Percentiles rank a stretch among this genome's conserved stretches.
phyloP scores from a whole-genome alignment of 2,797 vertebrate genomes.

The Ambastaia sidthimunki region DNA sequence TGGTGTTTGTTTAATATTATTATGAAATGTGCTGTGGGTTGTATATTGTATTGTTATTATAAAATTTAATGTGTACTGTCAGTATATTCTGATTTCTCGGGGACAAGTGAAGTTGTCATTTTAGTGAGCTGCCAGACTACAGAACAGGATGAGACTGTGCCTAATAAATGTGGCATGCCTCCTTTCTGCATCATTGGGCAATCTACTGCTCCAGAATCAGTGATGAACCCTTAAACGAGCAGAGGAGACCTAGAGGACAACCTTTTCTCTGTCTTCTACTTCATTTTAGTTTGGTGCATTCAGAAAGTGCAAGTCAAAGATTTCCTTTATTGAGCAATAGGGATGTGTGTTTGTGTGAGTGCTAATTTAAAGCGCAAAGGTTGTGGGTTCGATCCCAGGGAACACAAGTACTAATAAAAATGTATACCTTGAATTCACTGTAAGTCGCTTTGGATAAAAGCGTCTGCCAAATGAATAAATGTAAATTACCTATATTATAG shows the following conservation, averaged over 20 bases:
- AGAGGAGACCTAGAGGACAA: constrained; percentile 39
- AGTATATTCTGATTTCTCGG: constrained; percentile 1
- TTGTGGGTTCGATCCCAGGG: no score
- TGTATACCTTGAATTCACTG: no score
- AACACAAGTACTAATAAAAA: no score
- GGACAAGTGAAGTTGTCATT: constrained; percentile 14
- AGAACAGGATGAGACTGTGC: constrained; percentile 57
- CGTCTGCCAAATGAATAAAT: no score
- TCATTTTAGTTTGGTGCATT: constrained; percentile 49
- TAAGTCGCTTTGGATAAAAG: no score
- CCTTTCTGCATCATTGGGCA: constrained; percentile 66
- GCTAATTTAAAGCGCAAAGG: constrained; percentile 58
- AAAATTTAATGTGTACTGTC: constrained; percentile 7
- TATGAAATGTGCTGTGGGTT: background rate
- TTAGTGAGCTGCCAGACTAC: constrained; percentile 41
- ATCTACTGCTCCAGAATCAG: constrained; percentile 57
- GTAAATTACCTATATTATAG: no score
- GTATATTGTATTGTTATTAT: constrained; percentile 6
- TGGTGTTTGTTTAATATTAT: no score
- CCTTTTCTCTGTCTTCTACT: constrained; percentile 29
- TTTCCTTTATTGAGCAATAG: constrained; percentile 22
- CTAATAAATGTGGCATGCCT: constrained; percentile 67
- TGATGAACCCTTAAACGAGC: constrained; percentile 51
- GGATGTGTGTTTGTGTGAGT: constrained; percentile 9
- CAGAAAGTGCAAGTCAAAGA: constrained; percentile 29